Evolutionary conservation across 2,797 vertebrate species (phyloP).

Genomic region (Petrocephalus schoutedeni): DNA sequence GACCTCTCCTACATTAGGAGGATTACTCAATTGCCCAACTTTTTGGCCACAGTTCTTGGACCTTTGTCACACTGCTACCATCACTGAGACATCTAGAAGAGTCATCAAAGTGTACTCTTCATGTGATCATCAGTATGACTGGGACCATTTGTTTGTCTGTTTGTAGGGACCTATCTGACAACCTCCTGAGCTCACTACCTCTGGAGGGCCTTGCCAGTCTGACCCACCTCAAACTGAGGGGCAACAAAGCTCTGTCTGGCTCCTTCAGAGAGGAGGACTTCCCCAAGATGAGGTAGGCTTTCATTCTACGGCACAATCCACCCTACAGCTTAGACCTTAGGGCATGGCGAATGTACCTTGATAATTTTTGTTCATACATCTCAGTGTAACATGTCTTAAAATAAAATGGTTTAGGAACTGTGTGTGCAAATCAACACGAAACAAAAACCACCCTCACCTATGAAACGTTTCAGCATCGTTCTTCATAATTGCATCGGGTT

Average conservation of each 20-base stretch:
- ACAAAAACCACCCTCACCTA: not conserved
- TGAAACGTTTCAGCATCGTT: not conserved
- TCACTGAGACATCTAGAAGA: not conserved
- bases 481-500: not conserved
- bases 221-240: slow-evolving; percentile 85
- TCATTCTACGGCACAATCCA: not conserved
- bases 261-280: slow-evolving; percentile 81
- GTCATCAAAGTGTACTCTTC: not conserved
- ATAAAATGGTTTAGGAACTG: not conserved
- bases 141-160: not conserved
- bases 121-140: not conserved
- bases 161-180: slow-evolving; percentile 81
- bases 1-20: not conserved
- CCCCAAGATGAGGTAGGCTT: slow-evolving; percentile 79
- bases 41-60: not conserved
- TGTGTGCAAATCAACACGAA: not conserved
- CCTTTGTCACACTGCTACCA: not conserved
- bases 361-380: not conserved
- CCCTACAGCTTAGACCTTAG: not conserved
- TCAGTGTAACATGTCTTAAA: not conserved
- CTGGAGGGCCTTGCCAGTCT: slow-evolving; percentile 74
- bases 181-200: slow-evolving; percentile 72
- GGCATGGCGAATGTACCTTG: not conserved
- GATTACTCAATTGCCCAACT: not conserved
- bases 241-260: slow-evolving; percentile 77